Evolutionary conservation across 2,888 invertebrate genomes (phyloP), one percentile per base, ranked within the genome.

Genomic region (Melanargia galathea): DNA sequence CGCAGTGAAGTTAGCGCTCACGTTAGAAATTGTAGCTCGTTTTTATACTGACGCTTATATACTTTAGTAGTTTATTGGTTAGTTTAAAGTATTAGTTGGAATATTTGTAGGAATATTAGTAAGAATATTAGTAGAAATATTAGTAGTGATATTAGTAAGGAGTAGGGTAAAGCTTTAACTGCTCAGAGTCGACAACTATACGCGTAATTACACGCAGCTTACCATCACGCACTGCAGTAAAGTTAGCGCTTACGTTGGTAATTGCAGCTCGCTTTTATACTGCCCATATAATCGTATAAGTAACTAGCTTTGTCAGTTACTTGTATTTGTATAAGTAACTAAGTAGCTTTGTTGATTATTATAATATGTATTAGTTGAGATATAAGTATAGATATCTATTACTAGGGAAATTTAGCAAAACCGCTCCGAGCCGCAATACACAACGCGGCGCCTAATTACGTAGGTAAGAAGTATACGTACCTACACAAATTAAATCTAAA

Each of bases 151-250:
- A n/a, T n/a, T n/a, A n/a, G n/a, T n/a, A n/a, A n/a, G n/a, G n/a
- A n/a, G n/a, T n/a, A n/a, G n/a, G n/a, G n/a, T n/a, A n/a, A n/a
- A 67, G 64, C 64, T 55, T 64, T 62, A 67, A 62, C 58, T 55
- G 61, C 65, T 60, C 33, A 35, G 59, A 70, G 76, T 73, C 72
- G 65, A 78, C 73, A 71, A 75, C 68, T 52, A 63, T 38, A 51
- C 54, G 64, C 75, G 73, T 81, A 80, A 80, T 80, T 79, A 75
- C 73, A 66, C 38, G 62, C 70, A 58, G 75, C 76, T 78, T 71
- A 69, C 68, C 66, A 56, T 70, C 67, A 49, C 55, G 48, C n/a
- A n/a, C n/a, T n/a, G n/a, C 49, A 35, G 51, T 63, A 67, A 67
- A 59, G 65, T 58, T 54, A 56, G 54, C 49, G 54, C 56, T 64